A percentile compares a stretch with the other conserved stretches of the same genome.
Evolutionary conservation across 2,113 vertebrate genomes (phyloP).

Genomic region (Sus scrofa): DNA sequence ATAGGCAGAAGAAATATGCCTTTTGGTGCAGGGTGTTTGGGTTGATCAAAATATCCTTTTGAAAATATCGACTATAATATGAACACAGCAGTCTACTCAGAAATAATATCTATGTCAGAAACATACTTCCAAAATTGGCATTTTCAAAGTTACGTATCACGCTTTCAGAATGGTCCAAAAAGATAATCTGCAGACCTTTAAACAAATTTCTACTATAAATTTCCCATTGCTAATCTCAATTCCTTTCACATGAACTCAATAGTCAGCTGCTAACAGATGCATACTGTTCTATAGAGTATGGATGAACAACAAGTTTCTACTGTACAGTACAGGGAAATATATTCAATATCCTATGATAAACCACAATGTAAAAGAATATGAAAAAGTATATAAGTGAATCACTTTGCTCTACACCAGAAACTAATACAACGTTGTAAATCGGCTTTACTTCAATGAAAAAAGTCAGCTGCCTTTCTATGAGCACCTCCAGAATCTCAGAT

Average conservation of each 20-base stretch:
- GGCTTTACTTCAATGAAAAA: neutral
- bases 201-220: neutral
- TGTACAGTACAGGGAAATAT: neutral
- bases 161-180: conserved; percentile 5
- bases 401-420: neutral
- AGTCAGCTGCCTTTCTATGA: neutral
- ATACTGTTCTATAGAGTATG: neutral
- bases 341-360: neutral
- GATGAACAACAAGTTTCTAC: neutral
- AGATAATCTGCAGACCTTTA: neutral
- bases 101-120: conserved; percentile 9
- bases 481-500: neutral
- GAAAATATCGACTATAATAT: conserved; percentile 16
- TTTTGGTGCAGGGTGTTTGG: neutral
- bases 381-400: neutral
- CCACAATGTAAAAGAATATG: neutral
- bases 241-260: neutral
- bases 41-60: neutral
- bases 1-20: neutral
- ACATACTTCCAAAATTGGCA: neutral
- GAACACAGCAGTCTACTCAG: neutral
- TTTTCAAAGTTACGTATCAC: conserved; percentile 14
- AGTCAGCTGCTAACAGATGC: neutral
- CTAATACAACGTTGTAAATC: neutral
- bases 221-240: neutral